These are phyloP conservation scores for Rhopalosiphum maidis DNA, from an alignment of 1,140 invertebrate genomes.

Conservation along the genomic window DNA sequence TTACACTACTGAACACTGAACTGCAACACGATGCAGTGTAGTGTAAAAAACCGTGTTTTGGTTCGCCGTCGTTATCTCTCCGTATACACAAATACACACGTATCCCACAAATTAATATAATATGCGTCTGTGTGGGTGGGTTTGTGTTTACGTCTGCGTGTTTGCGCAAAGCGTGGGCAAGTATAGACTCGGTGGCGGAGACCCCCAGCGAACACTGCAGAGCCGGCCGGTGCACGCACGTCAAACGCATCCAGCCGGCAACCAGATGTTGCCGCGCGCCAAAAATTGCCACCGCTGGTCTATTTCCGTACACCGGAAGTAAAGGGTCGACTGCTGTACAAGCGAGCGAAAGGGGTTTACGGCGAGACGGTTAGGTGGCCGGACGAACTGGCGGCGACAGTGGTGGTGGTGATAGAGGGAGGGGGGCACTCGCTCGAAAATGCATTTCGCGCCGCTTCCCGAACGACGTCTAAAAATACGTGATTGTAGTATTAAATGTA, in stretches of 20 bases:
- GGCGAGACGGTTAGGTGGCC: not conserved
- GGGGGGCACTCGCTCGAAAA: not conserved
- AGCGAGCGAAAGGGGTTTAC: not conserved
- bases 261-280: slow-evolving; percentile 54
- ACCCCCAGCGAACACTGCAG: slow-evolving; percentile 16
- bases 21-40: not conserved
- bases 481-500: slow-evolving; percentile 22
- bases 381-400: not conserved
- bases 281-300: slow-evolving; percentile 49
- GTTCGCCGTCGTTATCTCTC: not conserved
- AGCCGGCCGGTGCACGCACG: not conserved
- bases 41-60: not conserved
- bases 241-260: slow-evolving; percentile 42
- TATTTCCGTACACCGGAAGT: slow-evolving; percentile 53
- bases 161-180: not conserved
- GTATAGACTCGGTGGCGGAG: not conserved
- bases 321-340: slow-evolving; percentile 7
- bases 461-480: slow-evolving; percentile 46
- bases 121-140: not conserved
- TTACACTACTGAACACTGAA: not conserved
- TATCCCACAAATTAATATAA: not conserved
- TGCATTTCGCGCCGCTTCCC: slow-evolving; percentile 45
- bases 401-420: not conserved
- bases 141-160: not conserved
- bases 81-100: not conserved